Conservation (phyloP, 37 sponge, comb jelly and placozoan species). For the Beroe ovata region DNA sequence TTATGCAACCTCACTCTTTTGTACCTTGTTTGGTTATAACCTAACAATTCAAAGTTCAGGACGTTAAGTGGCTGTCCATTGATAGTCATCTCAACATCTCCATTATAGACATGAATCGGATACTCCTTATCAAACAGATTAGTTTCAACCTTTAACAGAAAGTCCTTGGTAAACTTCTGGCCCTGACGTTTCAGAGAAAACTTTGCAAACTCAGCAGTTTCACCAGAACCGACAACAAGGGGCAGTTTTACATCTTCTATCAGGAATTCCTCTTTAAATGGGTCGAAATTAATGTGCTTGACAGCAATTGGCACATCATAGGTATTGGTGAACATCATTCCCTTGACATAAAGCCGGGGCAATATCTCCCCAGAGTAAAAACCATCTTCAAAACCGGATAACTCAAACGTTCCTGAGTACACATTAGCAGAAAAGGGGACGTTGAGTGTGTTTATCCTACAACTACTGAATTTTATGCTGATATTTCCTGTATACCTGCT, state of each 20-base stretch:
- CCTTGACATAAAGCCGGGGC: conserved; percentile 23
- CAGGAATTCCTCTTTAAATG: conserved; percentile 29
- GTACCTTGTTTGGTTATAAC: conserved; percentile 44
- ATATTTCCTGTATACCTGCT: conserved; percentile 18
- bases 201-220: conserved; percentile 19
- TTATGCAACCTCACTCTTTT: conserved; percentile 7
- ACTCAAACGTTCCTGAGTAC: conserved; percentile 16
- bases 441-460: not conserved
- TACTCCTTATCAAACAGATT: not conserved
- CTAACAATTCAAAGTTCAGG: conserved; percentile 45
- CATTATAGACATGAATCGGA: conserved; percentile 17
- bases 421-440: conserved; percentile 36
- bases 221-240: conserved; percentile 2
- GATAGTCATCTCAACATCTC: conserved; percentile 34
- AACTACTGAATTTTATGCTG: conserved; percentile 38
- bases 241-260: conserved; percentile 26
- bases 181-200: conserved; percentile 51
- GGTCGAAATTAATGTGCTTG: not conserved
- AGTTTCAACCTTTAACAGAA: conserved; percentile 7
- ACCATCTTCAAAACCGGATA: conserved; percentile 42
- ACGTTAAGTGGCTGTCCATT: conserved; percentile 32
- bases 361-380: conserved; percentile 15
- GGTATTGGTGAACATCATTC: not conserved
- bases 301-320: conserved; percentile 53
- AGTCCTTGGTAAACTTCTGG: not conserved